phyloP scores from a whole-genome alignment of 1,140 invertebrate species.

The Hypothenemus hampei region DNA sequence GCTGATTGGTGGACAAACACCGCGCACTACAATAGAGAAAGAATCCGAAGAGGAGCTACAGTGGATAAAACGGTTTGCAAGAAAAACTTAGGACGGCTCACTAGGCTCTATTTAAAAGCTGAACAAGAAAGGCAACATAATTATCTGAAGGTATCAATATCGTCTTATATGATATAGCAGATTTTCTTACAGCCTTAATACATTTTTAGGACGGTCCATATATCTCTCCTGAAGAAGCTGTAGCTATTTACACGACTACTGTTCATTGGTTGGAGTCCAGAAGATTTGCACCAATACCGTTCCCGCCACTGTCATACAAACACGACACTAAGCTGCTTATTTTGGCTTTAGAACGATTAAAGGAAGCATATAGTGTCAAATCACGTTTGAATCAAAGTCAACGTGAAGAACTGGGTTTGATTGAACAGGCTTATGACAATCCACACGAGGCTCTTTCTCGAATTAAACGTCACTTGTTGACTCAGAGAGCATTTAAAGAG shows the following conservation, averaged over 20 bases:
- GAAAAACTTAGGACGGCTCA: slow-evolving; percentile 96
- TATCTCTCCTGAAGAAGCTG: slow-evolving; percentile 98
- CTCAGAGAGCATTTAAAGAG: slow-evolving; percentile 98
- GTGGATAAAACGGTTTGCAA: slow-evolving; percentile 99
- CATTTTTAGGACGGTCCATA: slow-evolving; percentile 88
- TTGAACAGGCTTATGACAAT: slow-evolving; percentile 99
- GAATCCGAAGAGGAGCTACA: slow-evolving; percentile 87
- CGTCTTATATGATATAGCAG: not conserved
- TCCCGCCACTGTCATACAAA: slow-evolving; percentile 98
- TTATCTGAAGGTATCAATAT: slow-evolving; percentile 76
- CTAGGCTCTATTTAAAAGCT: slow-evolving; percentile 94
- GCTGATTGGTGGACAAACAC: slow-evolving; percentile 99
- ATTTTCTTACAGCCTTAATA: not conserved
- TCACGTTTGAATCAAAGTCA: slow-evolving; percentile 98
- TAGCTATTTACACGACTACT: slow-evolving; percentile 98
- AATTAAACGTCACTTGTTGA: slow-evolving; percentile 98
- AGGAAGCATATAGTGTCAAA: slow-evolving; percentile 99
- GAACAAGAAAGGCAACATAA: slow-evolving; percentile 99
- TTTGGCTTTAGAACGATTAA: slow-evolving; percentile 91
- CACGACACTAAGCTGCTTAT: slow-evolving; percentile 99
- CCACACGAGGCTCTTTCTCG: slow-evolving; percentile 98
- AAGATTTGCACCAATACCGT: slow-evolving; percentile 97
- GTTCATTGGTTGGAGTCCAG: slow-evolving; percentile 99
- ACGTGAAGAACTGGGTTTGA: slow-evolving; percentile 95
- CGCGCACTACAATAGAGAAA: slow-evolving; percentile 98